Base-by-base conservation (phyloP, 2,113 vertebrate species). In the Chiloscyllium plagiosum region DNA sequence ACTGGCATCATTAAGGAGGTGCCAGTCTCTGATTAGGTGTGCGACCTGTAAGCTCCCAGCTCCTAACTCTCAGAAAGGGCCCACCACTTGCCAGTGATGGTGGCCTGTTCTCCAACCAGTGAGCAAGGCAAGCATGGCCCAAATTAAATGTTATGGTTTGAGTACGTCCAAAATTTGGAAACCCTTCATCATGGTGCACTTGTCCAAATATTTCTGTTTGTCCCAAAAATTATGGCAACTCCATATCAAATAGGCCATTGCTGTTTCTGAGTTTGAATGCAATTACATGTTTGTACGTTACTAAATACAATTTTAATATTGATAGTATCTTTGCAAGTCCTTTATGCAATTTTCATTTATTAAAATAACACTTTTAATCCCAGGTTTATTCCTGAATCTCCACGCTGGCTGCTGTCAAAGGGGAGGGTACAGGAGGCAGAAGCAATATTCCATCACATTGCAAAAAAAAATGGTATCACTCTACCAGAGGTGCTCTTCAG, bases 381-480 rank as follows among this genome's bases (percentile, higher is more conserved):
- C 37, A 93, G 89, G 89, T 93, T 68, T 20, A 68, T 93, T 65
- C 61, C 61, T 37, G 89, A 93, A 93, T 93, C 89, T 68, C 89
- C 89, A 68, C 89, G 61, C 33, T 93, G 89, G 89, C 89, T 93
- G 33, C 33, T 93, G 19, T 68, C 12, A n/a, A 93, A 93, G 13
- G 89, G 89, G n/a, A 93, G 33, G 56, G 26, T 37, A 42, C 33
- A 93, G 33, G 89, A 93, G 7, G 33, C 89, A 22, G 61, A 93
- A 93, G 20, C 56, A 93, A 37, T 93, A 37, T 6, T 68, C 20
- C 33, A 17, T 66, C 5, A 22, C 15, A n/a, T 65, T 22, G 89
- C 89, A 93, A 93, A 93, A 61, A 93, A 42, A 93, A 93, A 93
- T 68, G 61, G 61, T 22, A 6, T 68, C n/a, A 66, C n/a, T 66